These are phyloP conservation scores for Malurus splendens DNA, from an alignment of 2,797 vertebrate species.

Conservation along the genomic window DNA sequence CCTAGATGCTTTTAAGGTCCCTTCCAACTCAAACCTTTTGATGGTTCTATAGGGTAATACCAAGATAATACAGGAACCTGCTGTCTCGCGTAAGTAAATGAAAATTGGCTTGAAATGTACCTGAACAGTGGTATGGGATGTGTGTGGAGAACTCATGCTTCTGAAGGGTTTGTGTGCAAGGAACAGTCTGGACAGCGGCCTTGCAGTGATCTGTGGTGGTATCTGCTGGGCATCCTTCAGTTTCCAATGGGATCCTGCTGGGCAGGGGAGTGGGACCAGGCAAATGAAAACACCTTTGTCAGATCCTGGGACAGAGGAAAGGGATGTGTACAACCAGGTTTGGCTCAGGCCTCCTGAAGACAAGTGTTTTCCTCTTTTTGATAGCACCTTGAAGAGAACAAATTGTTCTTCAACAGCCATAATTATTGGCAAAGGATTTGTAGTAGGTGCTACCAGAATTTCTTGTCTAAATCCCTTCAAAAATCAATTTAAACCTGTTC, in stretches of 20 bases:
- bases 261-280: background rate
- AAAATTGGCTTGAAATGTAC: background rate
- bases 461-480: background rate
- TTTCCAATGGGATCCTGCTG: background rate
- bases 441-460: background rate
- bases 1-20: too few species aligned
- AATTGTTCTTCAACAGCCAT: background rate
- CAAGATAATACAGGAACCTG: background rate
- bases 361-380: background rate
- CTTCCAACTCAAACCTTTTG: background rate
- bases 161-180: background rate
- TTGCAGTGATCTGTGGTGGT: background rate
- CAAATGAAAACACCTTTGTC: too few species aligned
- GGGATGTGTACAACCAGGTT: fast-evolving
- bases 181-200: background rate
- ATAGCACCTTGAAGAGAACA: background rate
- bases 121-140: background rate
- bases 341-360: background rate
- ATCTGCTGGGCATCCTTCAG: background rate
- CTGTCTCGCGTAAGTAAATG: background rate
- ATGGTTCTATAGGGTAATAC: background rate
- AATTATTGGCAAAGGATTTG: background rate
- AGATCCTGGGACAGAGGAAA: background rate
- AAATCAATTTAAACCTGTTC: background rate
- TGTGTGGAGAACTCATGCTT: background rate